Percentiles rank a stretch among this genome's conserved stretches.
phyloP scores from a whole-genome alignment of 2,113 vertebrate species.

The Agapornis roseicollis region DNA sequence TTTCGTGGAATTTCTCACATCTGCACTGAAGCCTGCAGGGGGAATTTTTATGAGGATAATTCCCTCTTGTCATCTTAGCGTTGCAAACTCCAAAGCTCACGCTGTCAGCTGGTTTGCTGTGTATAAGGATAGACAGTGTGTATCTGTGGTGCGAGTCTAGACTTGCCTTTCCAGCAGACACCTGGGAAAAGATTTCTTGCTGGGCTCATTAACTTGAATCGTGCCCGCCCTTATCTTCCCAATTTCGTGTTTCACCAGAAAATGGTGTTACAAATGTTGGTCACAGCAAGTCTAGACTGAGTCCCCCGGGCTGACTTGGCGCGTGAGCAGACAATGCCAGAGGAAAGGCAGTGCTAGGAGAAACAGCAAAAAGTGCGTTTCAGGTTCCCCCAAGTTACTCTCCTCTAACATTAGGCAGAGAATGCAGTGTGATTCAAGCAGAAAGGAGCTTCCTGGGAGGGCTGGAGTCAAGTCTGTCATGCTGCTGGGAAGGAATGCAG shows the following conservation, averaged over 20 bases:
- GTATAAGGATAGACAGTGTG: fast-evolving
- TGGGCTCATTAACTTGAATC: not conserved
- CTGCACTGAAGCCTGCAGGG: slow-evolving; percentile 4
- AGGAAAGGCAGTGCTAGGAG: not conserved
- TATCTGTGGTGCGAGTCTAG: not conserved
- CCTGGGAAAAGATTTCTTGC: not conserved
- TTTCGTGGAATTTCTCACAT: slow-evolving; percentile 39
- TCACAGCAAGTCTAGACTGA: not conserved
- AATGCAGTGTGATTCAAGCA: not conserved
- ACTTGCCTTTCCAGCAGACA: not conserved
- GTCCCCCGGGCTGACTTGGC: not conserved
- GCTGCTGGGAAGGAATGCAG: fast-evolving
- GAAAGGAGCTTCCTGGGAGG: not conserved
- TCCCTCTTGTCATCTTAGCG: not conserved
- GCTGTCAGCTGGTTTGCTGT: not conserved
- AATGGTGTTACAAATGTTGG: not conserved
- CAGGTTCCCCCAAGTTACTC: fast-evolving
- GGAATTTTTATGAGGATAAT: slow-evolving; percentile 5
- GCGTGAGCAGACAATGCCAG: not conserved
- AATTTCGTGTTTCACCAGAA: not conserved
- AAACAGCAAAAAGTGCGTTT: not conserved
- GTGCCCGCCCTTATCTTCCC: not conserved
- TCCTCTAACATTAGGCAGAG: not conserved
- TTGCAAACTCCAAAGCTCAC: not conserved
- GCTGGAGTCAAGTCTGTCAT: not conserved